Conservation (phyloP, 2,888 invertebrate species). For the Tachystola acroxantha region DNA sequence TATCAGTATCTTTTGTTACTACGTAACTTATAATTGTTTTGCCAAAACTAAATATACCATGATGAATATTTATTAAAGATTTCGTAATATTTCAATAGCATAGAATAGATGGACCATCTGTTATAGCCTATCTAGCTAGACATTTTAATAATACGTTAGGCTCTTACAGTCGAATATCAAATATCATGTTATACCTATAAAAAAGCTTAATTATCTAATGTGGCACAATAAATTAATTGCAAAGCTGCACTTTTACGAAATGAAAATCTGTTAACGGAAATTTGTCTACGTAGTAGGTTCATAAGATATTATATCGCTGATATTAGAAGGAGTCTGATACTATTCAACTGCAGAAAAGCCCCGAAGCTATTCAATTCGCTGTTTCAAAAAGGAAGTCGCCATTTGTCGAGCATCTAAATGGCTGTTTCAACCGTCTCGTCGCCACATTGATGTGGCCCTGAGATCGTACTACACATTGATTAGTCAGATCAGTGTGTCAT, state of each 20-base stretch:
- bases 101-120: too few species aligned
- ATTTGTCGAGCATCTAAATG: constrained; percentile 51
- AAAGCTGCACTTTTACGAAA: too few species aligned
- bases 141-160: too few species aligned
- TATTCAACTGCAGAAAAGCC: constrained; percentile 1
- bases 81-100: too few species aligned
- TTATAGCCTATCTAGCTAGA: too few species aligned
- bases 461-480: constrained; percentile 29
- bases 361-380: constrained; percentile 25
- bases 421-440: constrained; percentile 35
- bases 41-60: constrained; percentile 6
- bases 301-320: too few species aligned
- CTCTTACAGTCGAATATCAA: too few species aligned
- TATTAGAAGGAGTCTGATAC: background rate
- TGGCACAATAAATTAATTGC: too few species aligned
- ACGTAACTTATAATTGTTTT: constrained; percentile 7
- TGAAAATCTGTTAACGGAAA: too few species aligned
- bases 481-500: constrained; percentile 37
- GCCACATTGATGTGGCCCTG: constrained; percentile 40
- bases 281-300: too few species aligned
- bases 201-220: too few species aligned
- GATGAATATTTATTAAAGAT: background rate
- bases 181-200: too few species aligned
- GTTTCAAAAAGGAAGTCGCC: constrained; percentile 50
- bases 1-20: constrained; percentile 1